Evolutionary conservation across 2,113 vertebrate species (phyloP), one percentile per base, ranked within the genome.

Genomic region (Thermophis baileyi): DNA sequence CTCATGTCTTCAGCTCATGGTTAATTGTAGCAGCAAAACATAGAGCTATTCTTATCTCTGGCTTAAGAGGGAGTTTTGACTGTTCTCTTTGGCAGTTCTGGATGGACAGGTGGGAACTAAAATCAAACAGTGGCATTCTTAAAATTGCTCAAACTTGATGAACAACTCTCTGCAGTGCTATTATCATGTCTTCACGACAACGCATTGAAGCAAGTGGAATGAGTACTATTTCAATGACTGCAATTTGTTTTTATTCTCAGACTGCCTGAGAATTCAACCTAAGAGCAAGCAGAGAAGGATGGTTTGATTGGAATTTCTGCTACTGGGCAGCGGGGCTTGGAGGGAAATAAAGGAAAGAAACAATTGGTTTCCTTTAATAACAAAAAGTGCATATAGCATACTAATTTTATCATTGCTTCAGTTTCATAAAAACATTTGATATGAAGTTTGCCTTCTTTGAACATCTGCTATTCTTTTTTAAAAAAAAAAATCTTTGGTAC

Each of bases 21-120:
- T 44, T 94, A 92, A 86, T 7, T 63, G 25, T 40, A 94, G 90
- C 88, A 95, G 60, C 95, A 95, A 92, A 93, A 40, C 95, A 90
- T 90, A 94, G 3, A 87, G 89, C 35, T 57, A 94, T 95, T 90
- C 90, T 74, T 91, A 55, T 92, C 95, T 89, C 53, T 4, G 16
- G 25, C 24, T 1, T 14, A 14, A 40, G 7, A 3, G 12, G 24
- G 74, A 54, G 95, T 74, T 92, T 12, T 90, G 55, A 90, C 87
- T 93, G 35, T 93, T 92, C 74, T 92, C 69, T 92, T 94, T 57
- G 92, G 25, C 54, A 49, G 16, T 89, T 94, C 74, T 0, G 0
- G 24, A 16, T 81, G 94, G 94, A 85, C 95, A 96, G 89, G 93
- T 96, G 81, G 46, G 93, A 94, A 81, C 74, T 81, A 81, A 81